These are phyloP conservation scores for Tokudaia tokunoshimensis DNA, from an alignment of 2,797 vertebrate species.

Conservation along the genomic window DNA sequence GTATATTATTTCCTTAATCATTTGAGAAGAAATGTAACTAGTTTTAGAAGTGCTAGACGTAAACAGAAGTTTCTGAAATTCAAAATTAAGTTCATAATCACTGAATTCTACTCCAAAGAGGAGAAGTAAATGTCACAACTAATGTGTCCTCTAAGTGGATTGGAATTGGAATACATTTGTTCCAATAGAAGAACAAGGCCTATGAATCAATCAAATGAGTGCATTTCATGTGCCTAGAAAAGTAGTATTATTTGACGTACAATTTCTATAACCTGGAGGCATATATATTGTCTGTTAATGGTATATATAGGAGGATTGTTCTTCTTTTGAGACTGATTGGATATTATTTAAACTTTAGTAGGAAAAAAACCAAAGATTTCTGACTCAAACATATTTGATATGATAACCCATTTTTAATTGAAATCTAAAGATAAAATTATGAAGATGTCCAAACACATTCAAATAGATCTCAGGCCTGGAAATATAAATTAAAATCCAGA, in stretches of 20 bases:
- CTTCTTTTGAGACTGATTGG: background rate
- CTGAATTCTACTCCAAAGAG: background rate
- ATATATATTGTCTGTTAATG: background rate
- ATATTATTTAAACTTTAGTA: background rate
- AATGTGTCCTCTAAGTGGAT: background rate
- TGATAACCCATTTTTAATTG: constrained; percentile 41
- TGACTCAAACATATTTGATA: background rate
- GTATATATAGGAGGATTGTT: background rate
- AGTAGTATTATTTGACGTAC: background rate
- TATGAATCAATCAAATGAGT: background rate
- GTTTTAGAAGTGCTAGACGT: background rate
- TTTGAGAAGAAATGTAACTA: constrained; percentile 25
- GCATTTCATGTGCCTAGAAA: background rate
- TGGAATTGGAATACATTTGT: background rate
- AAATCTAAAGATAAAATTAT: constrained; percentile 47
- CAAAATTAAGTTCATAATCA: background rate
- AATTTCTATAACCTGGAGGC: background rate
- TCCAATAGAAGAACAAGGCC: background rate
- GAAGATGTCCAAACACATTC: constrained; percentile 4
- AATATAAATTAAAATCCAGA: constrained; percentile 18
- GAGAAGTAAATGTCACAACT: background rate
- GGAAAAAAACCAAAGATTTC: background rate
- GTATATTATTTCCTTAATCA: background rate
- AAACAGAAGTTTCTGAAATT: background rate
- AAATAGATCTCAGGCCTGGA: background rate